These are phyloP conservation scores for Ecdyonurus torrentis DNA, from an alignment of 2,888 invertebrate species.

Conservation along the genomic window DNA sequence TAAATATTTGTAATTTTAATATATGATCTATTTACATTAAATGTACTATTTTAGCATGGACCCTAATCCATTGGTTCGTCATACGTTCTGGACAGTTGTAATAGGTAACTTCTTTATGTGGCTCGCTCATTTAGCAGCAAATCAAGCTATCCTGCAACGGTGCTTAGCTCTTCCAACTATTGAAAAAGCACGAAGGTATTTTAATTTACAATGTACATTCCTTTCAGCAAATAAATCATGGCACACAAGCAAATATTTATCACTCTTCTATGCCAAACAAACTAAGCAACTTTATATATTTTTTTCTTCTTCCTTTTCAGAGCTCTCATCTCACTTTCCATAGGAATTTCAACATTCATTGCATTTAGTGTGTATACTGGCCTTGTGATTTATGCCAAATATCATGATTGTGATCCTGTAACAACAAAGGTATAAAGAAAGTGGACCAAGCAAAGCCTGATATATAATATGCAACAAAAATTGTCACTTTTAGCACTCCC, in stretches of 20 bases:
- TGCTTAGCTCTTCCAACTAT: slow-evolving; percentile 60
- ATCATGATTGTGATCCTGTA: slow-evolving; percentile 70
- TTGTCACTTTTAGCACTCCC: too few species aligned
- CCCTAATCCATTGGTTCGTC: slow-evolving; percentile 56
- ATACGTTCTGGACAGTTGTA: slow-evolving; percentile 64
- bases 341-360: slow-evolving; percentile 57
- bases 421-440: slow-evolving; percentile 37
- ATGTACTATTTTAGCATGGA: slow-evolving; percentile 44
- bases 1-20: background rate
- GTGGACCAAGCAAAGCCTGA: background rate
- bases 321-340: slow-evolving; percentile 59
- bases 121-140: slow-evolving; percentile 65
- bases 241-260: background rate
- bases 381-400: slow-evolving; percentile 70
- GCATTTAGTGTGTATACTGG: slow-evolving; percentile 71
- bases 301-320: slow-evolving; percentile 28
- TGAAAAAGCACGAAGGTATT: slow-evolving; percentile 32
- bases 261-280: background rate
- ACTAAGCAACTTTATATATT: background rate
- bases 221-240: background rate
- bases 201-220: slow-evolving; percentile 4
- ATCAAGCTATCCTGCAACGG: slow-evolving; percentile 76
- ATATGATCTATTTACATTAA: background rate
- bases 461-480: too few species aligned
- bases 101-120: slow-evolving; percentile 66